phyloP scores from a whole-genome alignment of 2,797 vertebrate genomes.

The Buphagus erythrorhynchus region DNA sequence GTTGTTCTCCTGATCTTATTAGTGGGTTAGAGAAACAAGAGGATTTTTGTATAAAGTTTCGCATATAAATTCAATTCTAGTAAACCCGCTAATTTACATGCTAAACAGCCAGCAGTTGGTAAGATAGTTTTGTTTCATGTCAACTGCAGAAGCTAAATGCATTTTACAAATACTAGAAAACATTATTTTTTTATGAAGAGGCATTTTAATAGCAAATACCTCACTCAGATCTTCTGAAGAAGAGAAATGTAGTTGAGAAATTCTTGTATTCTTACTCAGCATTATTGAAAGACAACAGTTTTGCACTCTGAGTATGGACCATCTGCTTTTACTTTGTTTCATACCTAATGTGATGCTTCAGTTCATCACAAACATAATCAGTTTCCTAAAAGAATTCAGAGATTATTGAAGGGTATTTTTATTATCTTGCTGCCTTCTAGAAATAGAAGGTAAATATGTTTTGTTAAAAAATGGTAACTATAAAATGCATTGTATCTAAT shows the following conservation, averaged over 20 bases:
- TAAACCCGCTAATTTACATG: conserved; percentile 52
- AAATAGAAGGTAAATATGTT: neutral
- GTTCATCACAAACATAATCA: conserved; percentile 11
- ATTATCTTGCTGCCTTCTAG: neutral
- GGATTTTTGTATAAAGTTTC: conserved; percentile 58
- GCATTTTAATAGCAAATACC: conserved; percentile 13
- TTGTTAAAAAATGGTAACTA: neutral
- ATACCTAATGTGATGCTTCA: neutral
- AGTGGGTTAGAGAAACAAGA: conserved; percentile 52
- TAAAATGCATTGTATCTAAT: neutral
- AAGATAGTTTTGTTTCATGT: neutral
- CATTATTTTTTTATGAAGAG: neutral
- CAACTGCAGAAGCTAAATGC: conserved; percentile 8
- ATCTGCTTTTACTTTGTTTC: conserved; percentile 40
- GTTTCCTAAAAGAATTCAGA: conserved; percentile 1
- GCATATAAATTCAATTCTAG: conserved; percentile 13
- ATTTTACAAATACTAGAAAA: conserved; percentile 20
- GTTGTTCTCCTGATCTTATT: conserved; percentile 60
- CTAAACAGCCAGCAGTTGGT: neutral
- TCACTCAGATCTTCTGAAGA: neutral
- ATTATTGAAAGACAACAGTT: neutral
- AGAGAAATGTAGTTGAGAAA: neutral
- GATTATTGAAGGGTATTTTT: neutral
- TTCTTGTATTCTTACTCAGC: neutral
- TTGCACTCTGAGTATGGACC: neutral